Base-by-base conservation (phyloP, 1,140 invertebrate species). In the Conopomorpha cramerella region DNA sequence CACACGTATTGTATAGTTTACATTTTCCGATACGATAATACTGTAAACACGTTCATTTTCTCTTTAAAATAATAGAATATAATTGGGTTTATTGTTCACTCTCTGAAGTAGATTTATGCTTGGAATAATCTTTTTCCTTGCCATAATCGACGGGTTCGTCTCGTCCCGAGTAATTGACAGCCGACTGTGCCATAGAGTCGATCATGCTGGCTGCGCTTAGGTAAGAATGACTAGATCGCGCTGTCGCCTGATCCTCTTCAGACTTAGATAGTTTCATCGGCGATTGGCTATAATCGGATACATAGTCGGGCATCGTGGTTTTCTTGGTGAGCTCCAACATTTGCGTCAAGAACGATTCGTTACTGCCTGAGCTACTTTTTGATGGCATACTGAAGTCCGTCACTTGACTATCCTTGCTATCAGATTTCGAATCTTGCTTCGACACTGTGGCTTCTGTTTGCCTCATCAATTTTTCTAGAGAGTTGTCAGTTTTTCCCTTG, bases 241-340 rank as follows among this genome's bases (percentile, higher is more conserved):
- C 55, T 7, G 53, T 42, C 8, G 55, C 45, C 13, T 55, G 45
- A 3, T 62, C 38, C 32, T 77, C 72, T 26, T 78, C 76, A 8
- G 51, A 29, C 18, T 77, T 74, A 0, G 61, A 43, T 26, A 76
- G 41, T 41, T 77, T 79, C n/a, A 68, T 36, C 7, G 62, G 55
- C n/a, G n/a, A n/a, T 38, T 74, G 63, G 36, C 56, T 65, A 36
- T 65, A 67, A 44, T 79, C 72, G 1, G 55, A 39, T 32, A 61
- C 49, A 41, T 76, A 79, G 42, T 79, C 77, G 0, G 73, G 61
- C 54, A 77, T 65, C 6, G 72, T 77, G 0, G 74, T 77, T 43
- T 79, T 79, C 37, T 78, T 79, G 0, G 73, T 79, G 32, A 78
- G 44, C 41, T 79, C 74, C 26, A 78, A 47, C 74, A 79, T 78